These are phyloP conservation scores for Achroia grisella DNA, from an alignment of 1,140 invertebrate species.

Conservation along the genomic window DNA sequence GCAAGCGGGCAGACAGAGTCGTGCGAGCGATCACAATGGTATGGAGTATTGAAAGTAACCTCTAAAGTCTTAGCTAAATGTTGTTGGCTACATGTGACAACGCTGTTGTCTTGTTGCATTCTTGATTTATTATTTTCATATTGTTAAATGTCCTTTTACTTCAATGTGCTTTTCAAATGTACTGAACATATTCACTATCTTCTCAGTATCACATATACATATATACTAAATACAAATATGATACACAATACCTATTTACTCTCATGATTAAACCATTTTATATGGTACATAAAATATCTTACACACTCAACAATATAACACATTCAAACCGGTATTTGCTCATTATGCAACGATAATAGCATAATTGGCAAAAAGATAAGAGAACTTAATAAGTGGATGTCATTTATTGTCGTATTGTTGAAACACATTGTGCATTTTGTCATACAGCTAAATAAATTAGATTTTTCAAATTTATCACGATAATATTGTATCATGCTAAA, in stretches of 20 bases:
- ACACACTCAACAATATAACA: slow-evolving; percentile 12
- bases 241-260: no score
- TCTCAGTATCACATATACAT: no score
- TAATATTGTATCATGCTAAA: no score
- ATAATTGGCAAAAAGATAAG: slow-evolving; percentile 60
- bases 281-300: no score
- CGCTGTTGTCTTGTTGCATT: slow-evolving; percentile 33
- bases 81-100: slow-evolving; percentile 20
- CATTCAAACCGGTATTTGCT: slow-evolving; percentile 59
- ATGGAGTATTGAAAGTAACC: slow-evolving; percentile 54
- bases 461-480: no score
- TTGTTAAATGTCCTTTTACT: slow-evolving; percentile 6
- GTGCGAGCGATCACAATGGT: slow-evolving; percentile 91
- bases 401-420: slow-evolving; percentile 55
- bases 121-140: slow-evolving; percentile 11
- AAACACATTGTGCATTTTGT: not conserved
- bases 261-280: no score
- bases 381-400: slow-evolving; percentile 47
- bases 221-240: no score
- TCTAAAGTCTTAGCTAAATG: no score
- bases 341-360: slow-evolving; percentile 64
- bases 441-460: no score
- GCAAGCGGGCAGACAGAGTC: slow-evolving; percentile 86
- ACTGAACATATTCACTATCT: not conserved
- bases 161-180: slow-evolving; percentile 19